These are phyloP conservation scores for Chironomus tentans DNA, from an alignment of 2,888 invertebrate genomes.

Conservation along the genomic window DNA sequence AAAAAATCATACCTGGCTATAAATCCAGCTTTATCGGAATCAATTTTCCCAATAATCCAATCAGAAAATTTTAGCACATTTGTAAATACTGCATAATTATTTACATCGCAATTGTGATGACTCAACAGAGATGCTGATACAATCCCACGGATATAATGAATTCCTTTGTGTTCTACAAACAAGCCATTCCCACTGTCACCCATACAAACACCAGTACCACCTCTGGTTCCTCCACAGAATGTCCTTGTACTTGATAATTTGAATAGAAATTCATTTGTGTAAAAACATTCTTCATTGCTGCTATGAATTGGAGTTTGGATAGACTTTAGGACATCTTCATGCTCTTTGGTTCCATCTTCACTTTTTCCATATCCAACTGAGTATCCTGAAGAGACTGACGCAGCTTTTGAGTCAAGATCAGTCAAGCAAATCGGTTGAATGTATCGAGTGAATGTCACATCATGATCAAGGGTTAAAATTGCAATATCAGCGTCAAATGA, in stretches of 20 bases:
- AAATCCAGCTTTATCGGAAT: too few relatives aligned
- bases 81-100: background rate
- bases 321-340: background rate
- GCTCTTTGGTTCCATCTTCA: background rate
- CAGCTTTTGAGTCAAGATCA: background rate
- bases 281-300: background rate
- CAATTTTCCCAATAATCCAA: background rate
- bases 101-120: background rate
- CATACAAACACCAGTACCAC: background rate
- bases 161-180: background rate
- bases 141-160: background rate
- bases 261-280: background rate
- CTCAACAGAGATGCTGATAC: background rate
- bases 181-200: slow-evolving; percentile 34
- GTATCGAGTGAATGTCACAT: background rate
- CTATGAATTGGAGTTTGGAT: background rate
- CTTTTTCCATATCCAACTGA: background rate
- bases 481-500: background rate
- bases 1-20: too few relatives aligned
- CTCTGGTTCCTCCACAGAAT: background rate
- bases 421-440: background rate
- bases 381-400: background rate
- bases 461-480: background rate
- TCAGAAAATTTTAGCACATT: background rate
- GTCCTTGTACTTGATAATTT: background rate